These are phyloP conservation scores for Blomia tropicalis DNA, from an alignment of 2,888 invertebrate genomes.

Conservation along the genomic window DNA sequence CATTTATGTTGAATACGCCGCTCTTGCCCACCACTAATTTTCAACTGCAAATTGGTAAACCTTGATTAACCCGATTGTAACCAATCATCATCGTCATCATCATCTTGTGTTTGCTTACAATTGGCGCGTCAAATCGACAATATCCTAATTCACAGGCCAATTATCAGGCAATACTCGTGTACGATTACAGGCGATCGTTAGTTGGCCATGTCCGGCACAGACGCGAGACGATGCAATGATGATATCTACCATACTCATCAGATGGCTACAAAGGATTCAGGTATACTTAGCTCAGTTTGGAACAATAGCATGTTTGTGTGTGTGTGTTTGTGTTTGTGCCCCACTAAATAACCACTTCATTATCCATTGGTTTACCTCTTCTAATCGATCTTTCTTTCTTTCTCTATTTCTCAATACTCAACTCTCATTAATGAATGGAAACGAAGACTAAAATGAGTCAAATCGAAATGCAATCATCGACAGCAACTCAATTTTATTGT, in stretches of 20 bases:
- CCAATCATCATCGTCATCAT: background rate
- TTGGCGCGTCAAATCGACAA: background rate
- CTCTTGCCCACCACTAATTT: too few species aligned
- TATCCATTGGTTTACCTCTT: background rate
- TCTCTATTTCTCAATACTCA: too few species aligned
- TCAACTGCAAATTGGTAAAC: too few species aligned
- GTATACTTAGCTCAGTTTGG: slow-evolving; percentile 41
- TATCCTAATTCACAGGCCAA: slow-evolving; percentile 39
- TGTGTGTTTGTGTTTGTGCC: too few species aligned
- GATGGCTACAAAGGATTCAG: slow-evolving; percentile 79
- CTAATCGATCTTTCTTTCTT: slow-evolving; percentile 4
- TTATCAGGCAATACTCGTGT: slow-evolving; percentile 73
- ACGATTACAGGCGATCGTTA: slow-evolving; percentile 69
- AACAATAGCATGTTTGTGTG: background rate
- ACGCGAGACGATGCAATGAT: slow-evolving; percentile 34
- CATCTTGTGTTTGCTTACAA: background rate
- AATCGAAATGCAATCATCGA: slow-evolving; percentile 78
- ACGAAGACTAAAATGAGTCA: slow-evolving; percentile 74
- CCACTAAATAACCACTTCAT: too few species aligned
- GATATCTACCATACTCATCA: slow-evolving; percentile 38
- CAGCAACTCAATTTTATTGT: slow-evolving; percentile 68
- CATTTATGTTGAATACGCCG: background rate
- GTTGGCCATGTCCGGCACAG: slow-evolving; percentile 49
- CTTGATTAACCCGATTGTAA: too few species aligned
- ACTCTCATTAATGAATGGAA: too few species aligned